These are phyloP conservation scores for Hypomecis punctinalis DNA, from an alignment of 2,888 invertebrate genomes.

Conservation along the genomic window DNA sequence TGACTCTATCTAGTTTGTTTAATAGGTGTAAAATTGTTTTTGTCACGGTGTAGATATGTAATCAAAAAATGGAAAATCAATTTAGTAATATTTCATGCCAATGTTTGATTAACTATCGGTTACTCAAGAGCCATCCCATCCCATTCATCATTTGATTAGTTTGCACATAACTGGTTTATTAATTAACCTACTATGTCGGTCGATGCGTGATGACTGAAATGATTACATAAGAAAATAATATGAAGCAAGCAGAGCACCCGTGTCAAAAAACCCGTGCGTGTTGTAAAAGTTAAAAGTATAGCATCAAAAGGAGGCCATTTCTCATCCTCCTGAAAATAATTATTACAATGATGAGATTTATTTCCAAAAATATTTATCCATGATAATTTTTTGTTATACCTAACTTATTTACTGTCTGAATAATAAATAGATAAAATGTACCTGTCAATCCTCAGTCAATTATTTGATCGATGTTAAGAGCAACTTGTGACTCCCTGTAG, in stretches of 20 bases:
- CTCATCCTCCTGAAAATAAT: not conserved
- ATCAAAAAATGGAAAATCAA: not conserved
- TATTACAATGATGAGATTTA: not conserved
- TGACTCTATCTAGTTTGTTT: not conserved
- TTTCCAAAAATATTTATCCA: too few species aligned
- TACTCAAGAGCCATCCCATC: not conserved
- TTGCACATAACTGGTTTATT: not conserved
- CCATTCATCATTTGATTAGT: constrained; percentile 3
- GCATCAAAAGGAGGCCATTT: not conserved
- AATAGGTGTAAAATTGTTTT: constrained; percentile 3
- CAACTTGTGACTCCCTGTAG: too few species aligned
- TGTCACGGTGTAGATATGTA: not conserved
- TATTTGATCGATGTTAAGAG: too few species aligned
- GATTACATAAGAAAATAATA: constrained; percentile 6
- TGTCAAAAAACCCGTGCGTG: constrained; percentile 1
- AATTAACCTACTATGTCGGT: not conserved
- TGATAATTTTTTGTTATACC: too few species aligned
- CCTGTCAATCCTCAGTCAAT: too few species aligned
- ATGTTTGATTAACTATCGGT: not conserved
- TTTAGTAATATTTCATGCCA: not conserved
- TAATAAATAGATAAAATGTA: too few species aligned
- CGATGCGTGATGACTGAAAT: not conserved
- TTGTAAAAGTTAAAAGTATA: constrained; percentile 3
- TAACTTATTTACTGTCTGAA: too few species aligned
- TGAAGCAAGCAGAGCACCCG: not conserved